A percentile compares a stretch with the other conserved stretches of the same genome.
phyloP scores from a whole-genome alignment of 2,113 vertebrate species.

The Odobenus rosmarus region DNA sequence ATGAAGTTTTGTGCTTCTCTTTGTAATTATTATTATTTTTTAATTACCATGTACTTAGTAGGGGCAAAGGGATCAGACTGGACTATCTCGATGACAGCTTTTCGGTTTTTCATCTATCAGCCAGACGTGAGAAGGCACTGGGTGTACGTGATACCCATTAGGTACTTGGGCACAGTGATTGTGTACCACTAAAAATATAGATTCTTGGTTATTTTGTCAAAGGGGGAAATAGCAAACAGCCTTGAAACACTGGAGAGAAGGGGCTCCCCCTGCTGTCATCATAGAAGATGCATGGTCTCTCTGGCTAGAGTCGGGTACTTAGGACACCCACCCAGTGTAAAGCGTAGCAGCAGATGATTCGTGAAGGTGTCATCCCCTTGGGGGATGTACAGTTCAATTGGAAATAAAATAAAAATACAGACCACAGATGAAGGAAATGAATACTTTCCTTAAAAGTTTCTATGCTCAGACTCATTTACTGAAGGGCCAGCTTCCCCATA shows the following conservation, averaged over 20 bases:
- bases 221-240: neutral
- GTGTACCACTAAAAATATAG: neutral
- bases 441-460: slow-evolving; percentile 2
- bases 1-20: neutral
- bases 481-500: neutral
- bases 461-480: neutral
- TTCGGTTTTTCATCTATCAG: neutral
- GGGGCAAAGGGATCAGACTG: neutral
- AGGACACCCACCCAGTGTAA: neutral
- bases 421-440: neutral
- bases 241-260: slow-evolving; percentile 42
- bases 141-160: neutral
- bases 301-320: neutral
- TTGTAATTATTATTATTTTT: neutral
- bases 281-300: neutral
- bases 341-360: neutral
- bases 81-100: neutral
- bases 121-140: neutral
- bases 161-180: neutral
- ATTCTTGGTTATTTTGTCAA: neutral
- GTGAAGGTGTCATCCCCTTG: neutral
- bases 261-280: slow-evolving; percentile 72
- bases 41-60: neutral
- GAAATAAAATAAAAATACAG: neutral
- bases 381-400: neutral